Percentiles rank a stretch among this genome's conserved stretches.
Evolutionary conservation across 1,140 invertebrate species (phyloP).

Genomic region (Procambarus clarkii): DNA sequence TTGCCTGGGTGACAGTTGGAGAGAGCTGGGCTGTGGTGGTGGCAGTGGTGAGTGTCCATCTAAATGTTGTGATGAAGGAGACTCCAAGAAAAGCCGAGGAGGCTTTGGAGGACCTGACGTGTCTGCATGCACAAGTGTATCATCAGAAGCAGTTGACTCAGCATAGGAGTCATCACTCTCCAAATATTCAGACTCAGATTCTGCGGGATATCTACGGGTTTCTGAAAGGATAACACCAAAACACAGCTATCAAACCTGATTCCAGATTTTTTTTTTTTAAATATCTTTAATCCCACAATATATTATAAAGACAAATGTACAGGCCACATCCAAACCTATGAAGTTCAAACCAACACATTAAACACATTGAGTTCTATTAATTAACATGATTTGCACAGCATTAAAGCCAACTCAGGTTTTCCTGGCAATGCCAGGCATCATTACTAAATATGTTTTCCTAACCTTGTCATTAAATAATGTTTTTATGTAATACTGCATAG

Average conservation of each 20-base stretch:
- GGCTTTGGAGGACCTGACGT: conserved; percentile 67
- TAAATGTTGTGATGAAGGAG: background rate
- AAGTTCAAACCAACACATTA: no score
- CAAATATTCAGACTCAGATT: conserved; percentile 67
- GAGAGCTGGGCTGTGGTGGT: background rate
- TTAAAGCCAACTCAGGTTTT: no score
- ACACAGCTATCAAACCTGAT: background rate
- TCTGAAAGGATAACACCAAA: background rate
- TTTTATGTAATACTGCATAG: no score
- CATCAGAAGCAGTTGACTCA: conserved; percentile 52
- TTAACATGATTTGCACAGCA: no score
- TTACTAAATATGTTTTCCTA: no score
- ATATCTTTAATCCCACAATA: no score
- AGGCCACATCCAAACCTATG: no score
- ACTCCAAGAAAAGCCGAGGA: conserved; percentile 58
- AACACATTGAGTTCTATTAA: no score
- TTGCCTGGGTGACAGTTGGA: background rate
- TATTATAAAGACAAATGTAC: no score
- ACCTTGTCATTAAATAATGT: no score
- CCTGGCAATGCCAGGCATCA: no score
- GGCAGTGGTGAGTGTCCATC: background rate
- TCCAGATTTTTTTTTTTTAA: no score
- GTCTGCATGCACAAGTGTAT: conserved; percentile 10
- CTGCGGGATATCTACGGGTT: conserved; percentile 13
- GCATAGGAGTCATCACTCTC: conserved; percentile 68